Conservation (phyloP, 2,888 invertebrate species). For the Trichopoda pennipes region DNA sequence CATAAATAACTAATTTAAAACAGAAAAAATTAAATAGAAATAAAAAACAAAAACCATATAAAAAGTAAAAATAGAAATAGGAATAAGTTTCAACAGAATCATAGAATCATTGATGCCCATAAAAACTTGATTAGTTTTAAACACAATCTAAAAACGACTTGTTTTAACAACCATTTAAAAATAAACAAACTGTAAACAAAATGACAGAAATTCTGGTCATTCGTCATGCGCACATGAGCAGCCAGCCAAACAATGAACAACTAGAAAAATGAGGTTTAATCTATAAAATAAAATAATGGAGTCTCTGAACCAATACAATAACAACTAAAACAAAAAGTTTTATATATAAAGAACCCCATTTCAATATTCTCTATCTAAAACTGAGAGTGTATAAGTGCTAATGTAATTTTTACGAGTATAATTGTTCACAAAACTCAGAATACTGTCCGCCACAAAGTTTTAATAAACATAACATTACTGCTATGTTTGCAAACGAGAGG, state of each 20-base stretch:
- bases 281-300: constrained; percentile 46
- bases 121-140: constrained; percentile 33
- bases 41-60: constrained; percentile 17
- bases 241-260: constrained; percentile 59
- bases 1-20: constrained; percentile 21
- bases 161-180: background rate
- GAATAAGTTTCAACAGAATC: constrained; percentile 26
- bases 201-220: constrained; percentile 80
- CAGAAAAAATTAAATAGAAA: constrained; percentile 3
- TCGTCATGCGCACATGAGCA: constrained; percentile 80
- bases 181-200: constrained; percentile 67
- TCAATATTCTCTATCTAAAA: background rate
- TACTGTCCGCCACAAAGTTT: too few species aligned
- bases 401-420: background rate
- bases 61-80: too few species aligned
- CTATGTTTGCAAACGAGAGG: too few species aligned
- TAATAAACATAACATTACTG: too few species aligned
- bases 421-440: too few species aligned
- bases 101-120: constrained; percentile 42
- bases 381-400: background rate
- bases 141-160: constrained; percentile 14
- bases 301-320: constrained; percentile 13
- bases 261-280: constrained; percentile 1
- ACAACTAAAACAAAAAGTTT: background rate
- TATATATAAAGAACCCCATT: background rate